Percentiles rank a stretch among this genome's conserved stretches.
phyloP scores from a whole-genome alignment of 1,140 invertebrate species.

The Drosophila sechellia region DNA sequence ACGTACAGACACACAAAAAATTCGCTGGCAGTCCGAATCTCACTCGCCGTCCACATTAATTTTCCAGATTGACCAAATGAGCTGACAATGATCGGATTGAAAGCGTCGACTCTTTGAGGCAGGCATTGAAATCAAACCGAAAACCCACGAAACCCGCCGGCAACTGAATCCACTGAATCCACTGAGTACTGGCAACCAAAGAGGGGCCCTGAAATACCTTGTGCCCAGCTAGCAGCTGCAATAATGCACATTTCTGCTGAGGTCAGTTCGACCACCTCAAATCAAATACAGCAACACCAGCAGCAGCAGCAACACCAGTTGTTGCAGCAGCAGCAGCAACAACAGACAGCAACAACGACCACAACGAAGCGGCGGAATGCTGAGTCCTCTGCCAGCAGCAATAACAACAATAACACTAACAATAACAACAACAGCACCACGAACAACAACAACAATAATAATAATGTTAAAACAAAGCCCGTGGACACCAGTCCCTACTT shows the following conservation, averaged over 20 bases:
- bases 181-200: slow-evolving; percentile 30
- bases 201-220: slow-evolving; percentile 36
- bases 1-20: not conserved
- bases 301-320: slow-evolving; percentile 54
- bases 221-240: slow-evolving; percentile 47
- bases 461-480: slow-evolving; percentile 62
- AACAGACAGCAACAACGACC: slow-evolving; percentile 55
- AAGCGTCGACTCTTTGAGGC: slow-evolving; percentile 54
- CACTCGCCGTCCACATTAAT: slow-evolving; percentile 42
- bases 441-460: slow-evolving; percentile 57
- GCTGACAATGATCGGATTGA: slow-evolving; percentile 55
- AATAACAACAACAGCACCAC: slow-evolving; percentile 63
- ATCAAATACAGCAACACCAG: slow-evolving; percentile 68
- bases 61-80: slow-evolving; percentile 55
- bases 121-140: slow-evolving; percentile 45
- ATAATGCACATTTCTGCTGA: slow-evolving; percentile 89
- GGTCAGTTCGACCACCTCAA: slow-evolving; percentile 88
- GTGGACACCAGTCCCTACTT: slow-evolving; percentile 86
- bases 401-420: slow-evolving; percentile 52
- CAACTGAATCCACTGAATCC: slow-evolving; percentile 27
- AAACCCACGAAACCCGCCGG: slow-evolving; percentile 40
- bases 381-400: slow-evolving; percentile 42
- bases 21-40: slow-evolving; percentile 19
- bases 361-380: slow-evolving; percentile 72
- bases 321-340: slow-evolving; percentile 45